phyloP scores from a whole-genome alignment of 2,113 vertebrate species.

The Sminthopsis crassicaudata region DNA sequence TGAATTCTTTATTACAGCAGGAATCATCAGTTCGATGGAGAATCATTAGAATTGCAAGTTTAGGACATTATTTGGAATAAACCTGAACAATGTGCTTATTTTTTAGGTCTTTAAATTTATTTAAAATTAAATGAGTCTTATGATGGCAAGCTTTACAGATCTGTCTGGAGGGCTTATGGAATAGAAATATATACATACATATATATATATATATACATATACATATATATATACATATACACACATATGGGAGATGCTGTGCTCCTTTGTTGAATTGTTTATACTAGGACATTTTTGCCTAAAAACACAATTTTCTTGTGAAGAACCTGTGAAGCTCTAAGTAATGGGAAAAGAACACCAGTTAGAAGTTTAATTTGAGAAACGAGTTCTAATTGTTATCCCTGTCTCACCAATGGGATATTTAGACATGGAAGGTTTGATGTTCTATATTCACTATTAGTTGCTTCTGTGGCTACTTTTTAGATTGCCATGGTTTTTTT shows the following conservation, averaged over 20 bases:
- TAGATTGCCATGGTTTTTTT: not conserved
- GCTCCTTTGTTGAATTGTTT: slow-evolving; percentile 51
- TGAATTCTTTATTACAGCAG: slow-evolving; percentile 43
- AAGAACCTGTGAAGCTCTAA: not conserved
- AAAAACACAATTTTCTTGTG: slow-evolving; percentile 35
- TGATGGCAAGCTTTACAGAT: slow-evolving; percentile 49
- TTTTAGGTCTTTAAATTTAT: slow-evolving; percentile 75
- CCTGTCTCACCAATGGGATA: not conserved
- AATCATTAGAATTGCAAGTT: slow-evolving; percentile 39
- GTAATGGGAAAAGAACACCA: not conserved
- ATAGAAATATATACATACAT: slow-evolving; percentile 20
- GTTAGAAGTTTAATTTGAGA: slow-evolving; percentile 37
- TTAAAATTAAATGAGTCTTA: slow-evolving; percentile 71
- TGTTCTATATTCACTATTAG: not conserved
- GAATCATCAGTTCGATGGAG: slow-evolving; percentile 12
- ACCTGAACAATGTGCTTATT: slow-evolving; percentile 55
- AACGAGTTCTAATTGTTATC: not conserved
- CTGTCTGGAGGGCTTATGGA: slow-evolving; percentile 15
- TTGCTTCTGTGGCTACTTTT: not conserved
- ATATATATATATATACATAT: too few species aligned
- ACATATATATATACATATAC: too few species aligned
- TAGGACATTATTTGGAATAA: slow-evolving; percentile 62
- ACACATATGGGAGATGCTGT: not conserved
- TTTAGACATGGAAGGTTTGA: not conserved
- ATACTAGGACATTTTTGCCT: slow-evolving; percentile 52